These are phyloP conservation scores for Drosophila mettleri DNA, from an alignment of 2,888 invertebrate genomes.

Conservation along the genomic window DNA sequence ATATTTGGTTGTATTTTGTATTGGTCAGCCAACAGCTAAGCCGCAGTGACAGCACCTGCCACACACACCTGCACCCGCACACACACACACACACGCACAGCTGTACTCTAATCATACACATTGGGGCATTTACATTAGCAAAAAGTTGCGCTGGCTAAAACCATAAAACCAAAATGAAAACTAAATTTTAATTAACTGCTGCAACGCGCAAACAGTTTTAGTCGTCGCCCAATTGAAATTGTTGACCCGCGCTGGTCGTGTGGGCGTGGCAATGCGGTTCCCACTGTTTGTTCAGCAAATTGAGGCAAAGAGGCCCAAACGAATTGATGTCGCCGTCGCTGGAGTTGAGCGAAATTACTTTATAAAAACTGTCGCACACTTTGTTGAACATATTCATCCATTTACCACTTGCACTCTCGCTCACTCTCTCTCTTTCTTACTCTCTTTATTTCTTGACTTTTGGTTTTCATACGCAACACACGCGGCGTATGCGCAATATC, in stretches of 20 bases:
- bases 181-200: slow-evolving; percentile 76
- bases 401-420: slow-evolving; percentile 5
- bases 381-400: slow-evolving; percentile 17
- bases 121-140: slow-evolving; percentile 7
- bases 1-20: slow-evolving; percentile 47
- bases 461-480: slow-evolving; percentile 18
- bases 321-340: slow-evolving; percentile 7
- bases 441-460: background rate
- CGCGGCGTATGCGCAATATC: slow-evolving; percentile 73
- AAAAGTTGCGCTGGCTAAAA: slow-evolving; percentile 22
- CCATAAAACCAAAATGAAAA: slow-evolving; percentile 60
- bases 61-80: slow-evolving; percentile 5
- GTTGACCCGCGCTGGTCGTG: slow-evolving; percentile 11
- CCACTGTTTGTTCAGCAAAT: slow-evolving; percentile 22
- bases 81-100: slow-evolving; percentile 17
- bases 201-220: slow-evolving; percentile 25
- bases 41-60: slow-evolving; percentile 49
- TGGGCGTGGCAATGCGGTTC: slow-evolving; percentile 30
- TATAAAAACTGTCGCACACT: slow-evolving; percentile 22
- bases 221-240: slow-evolving; percentile 44
- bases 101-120: slow-evolving; percentile 12
- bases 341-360: slow-evolving; percentile 27
- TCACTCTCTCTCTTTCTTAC: background rate
- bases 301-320: slow-evolving; percentile 19
- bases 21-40: slow-evolving; percentile 24